Evolutionary conservation across 2,888 invertebrate species (phyloP).

Genomic region (Coenonympha arcania): DNA sequence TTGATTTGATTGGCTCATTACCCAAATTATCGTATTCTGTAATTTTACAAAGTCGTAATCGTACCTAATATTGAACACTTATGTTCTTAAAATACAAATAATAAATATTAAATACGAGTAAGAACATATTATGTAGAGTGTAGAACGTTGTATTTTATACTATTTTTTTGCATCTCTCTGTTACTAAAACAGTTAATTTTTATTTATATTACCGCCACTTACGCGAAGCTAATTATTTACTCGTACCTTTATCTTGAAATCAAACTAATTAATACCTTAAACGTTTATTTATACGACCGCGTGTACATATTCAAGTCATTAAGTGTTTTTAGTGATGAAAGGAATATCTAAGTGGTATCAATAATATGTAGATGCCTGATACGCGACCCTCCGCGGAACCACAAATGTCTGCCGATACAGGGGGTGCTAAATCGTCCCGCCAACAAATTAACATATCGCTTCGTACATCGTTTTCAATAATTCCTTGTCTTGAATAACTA

Average conservation of each 20-base stretch:
- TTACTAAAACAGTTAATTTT: conserved; percentile 6
- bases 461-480: conserved; percentile 62
- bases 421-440: conserved; percentile 69
- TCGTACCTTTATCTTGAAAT: conserved; percentile 25
- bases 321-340: conserved; percentile 51
- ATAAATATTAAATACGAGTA: no score
- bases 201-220: conserved; percentile 17
- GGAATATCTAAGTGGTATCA: conserved; percentile 36
- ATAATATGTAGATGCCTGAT: conserved; percentile 47
- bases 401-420: conserved; percentile 49
- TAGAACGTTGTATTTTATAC: not conserved
- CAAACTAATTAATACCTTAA: conserved; percentile 34
- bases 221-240: conserved; percentile 18
- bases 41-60: no score
- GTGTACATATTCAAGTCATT: conserved; percentile 40
- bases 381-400: conserved; percentile 49
- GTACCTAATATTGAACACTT: no score
- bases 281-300: conserved; percentile 32
- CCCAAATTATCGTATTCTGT: no score
- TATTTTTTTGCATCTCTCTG: not conserved
- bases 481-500: conserved; percentile 32
- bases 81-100: no score
- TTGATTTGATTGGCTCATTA: no score
- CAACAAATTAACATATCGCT: conserved; percentile 63
- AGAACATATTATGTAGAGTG: no score